Evolutionary conservation across 2,797 vertebrate genomes (phyloP), one percentile per base, ranked within the genome.

Genomic region (Muraenolepis orangiensis): DNA sequence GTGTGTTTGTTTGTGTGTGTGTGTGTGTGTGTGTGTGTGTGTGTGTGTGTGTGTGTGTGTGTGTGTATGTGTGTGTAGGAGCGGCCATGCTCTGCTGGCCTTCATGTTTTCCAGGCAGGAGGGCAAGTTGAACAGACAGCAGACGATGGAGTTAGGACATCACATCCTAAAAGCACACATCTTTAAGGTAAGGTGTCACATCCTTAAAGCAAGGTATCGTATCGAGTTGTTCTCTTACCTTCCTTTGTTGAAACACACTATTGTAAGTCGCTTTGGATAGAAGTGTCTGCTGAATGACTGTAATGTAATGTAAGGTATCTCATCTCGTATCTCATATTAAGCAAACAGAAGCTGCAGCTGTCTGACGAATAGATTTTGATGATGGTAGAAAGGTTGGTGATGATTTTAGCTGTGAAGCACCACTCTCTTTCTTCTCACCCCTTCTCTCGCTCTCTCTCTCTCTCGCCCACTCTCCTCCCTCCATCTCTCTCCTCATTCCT

Each of bases 111-210:
- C 98, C 61, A 93, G 98, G 36, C 97, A 98, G 89, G 97, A 98
- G 78, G 96, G 96, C 32, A 99, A 99, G 85, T 87, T 99, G 87
- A 99, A 98, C 90, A 95, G 97, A 28, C 98, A 99, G 80, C 98
- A 99, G 84, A 99, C 98, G 1, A 96, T 99, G 96, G 98, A 99
- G 90, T 95, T 99, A 2, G 98, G 98, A 70, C 98, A 99, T 81
- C 98, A 99, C 88, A 98, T 99, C 84, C 95, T 99, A 68, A 99
- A 99, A 92, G 98, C 98, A 38, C 98, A 99, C 88, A 99, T 99
- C 87, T 99, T 99, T 86, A 99, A 99, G 57, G 66, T 67, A 31
- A 31, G 12, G 4, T 5, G 31, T 64, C 57, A 64, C 57, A 64
- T 26, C 57, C 96, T 98, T 98, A 16, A 30, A n/a, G n/a, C n/a